Conservation (phyloP, 2,888 invertebrate genomes). For the Euplexia lucipara region DNA sequence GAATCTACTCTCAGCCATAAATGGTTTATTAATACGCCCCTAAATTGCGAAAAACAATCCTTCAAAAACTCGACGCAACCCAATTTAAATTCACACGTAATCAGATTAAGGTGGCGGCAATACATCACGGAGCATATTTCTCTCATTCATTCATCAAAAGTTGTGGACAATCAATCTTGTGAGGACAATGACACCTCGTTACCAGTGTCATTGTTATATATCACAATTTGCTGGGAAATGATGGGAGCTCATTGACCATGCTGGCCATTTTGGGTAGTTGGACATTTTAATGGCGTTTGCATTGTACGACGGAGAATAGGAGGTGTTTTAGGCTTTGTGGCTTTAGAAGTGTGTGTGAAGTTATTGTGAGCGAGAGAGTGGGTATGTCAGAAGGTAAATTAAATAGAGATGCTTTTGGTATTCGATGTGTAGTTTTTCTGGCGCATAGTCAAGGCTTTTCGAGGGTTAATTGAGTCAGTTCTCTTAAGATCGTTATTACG, state of each 20-base stretch:
- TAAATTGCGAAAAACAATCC: slow-evolving; percentile 30
- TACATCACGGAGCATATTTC: slow-evolving; percentile 64
- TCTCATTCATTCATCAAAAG: slow-evolving; percentile 65
- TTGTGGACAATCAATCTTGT: slow-evolving; percentile 68
- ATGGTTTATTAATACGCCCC: slow-evolving; percentile 7
- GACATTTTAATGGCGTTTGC: slow-evolving; percentile 47
- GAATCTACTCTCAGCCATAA: background rate
- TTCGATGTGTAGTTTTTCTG: slow-evolving; percentile 3
- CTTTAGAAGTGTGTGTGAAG: slow-evolving; percentile 20
- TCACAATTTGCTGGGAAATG: slow-evolving; percentile 56
- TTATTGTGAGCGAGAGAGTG: slow-evolving; percentile 15
- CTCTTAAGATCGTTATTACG: no score
- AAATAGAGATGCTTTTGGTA: background rate
- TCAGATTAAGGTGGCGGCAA: slow-evolving; percentile 57
- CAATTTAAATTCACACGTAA: slow-evolving; percentile 60
- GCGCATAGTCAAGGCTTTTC: background rate
- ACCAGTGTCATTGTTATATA: slow-evolving; percentile 61
- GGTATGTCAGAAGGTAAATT: slow-evolving; percentile 2
- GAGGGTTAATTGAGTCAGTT: background rate
- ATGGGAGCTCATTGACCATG: slow-evolving; percentile 46
- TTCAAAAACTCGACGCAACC: slow-evolving; percentile 29
- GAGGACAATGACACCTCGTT: slow-evolving; percentile 70
- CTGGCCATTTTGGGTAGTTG: slow-evolving; percentile 43
- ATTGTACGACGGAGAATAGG: slow-evolving; percentile 39
- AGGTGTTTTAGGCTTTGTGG: slow-evolving; percentile 4